Evolutionary conservation across 2,797 vertebrate genomes (phyloP).

Genomic region (Eremophila alpestris): DNA sequence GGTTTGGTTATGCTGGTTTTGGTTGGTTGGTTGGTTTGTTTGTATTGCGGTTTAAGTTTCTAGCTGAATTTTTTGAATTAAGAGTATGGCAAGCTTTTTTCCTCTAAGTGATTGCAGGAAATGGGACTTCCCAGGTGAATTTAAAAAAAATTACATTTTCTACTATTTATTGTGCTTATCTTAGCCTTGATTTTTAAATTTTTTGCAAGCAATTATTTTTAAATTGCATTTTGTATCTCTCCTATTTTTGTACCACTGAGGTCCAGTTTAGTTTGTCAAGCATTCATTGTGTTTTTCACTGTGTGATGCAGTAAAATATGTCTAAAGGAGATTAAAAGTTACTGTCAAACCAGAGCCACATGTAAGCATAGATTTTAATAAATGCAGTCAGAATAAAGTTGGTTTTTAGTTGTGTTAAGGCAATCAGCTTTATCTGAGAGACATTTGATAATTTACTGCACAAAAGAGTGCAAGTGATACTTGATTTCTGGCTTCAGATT

Average conservation of each 20-base stretch:
- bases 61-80: neutral
- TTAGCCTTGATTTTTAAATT: neutral
- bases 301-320: neutral
- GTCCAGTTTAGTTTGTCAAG: neutral
- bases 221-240: neutral
- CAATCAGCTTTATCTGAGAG: neutral
- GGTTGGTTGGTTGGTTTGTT: neutral
- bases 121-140: neutral
- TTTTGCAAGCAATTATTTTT: rapidly evolving
- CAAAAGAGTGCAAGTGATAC: neutral
- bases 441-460: neutral
- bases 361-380: neutral
- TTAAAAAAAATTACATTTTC: neutral
- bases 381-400: neutral
- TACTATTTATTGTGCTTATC: neutral
- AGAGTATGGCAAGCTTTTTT: neutral
- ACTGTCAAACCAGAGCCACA: neutral
- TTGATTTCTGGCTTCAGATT: neutral
- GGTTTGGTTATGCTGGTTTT: neutral
- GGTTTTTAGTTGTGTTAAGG: neutral
- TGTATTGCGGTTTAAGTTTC: neutral
- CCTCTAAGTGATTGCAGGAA: neutral
- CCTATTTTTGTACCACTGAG: neutral
- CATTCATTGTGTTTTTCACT: neutral
- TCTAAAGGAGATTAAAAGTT: neutral